phyloP scores from a whole-genome alignment of 1,140 invertebrate genomes.

The Drosophila quadrilineata region DNA sequence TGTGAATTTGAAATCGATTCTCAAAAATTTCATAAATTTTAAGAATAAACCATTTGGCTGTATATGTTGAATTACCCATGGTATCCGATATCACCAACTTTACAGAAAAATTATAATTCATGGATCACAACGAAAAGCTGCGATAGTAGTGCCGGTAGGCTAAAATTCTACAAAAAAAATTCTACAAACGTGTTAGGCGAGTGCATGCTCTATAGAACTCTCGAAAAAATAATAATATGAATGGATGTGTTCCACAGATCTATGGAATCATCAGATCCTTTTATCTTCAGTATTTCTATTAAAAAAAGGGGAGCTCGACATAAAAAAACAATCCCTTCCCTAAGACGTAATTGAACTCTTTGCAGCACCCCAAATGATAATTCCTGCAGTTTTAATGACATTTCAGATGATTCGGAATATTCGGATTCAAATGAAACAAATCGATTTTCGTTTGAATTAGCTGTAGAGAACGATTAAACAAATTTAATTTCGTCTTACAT shows the following conservation, averaged over 20 bases:
- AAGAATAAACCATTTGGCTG: not conserved
- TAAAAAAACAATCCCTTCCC: not conserved
- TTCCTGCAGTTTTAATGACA: slow-evolving; percentile 3
- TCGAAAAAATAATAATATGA: no score
- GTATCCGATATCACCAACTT: slow-evolving; percentile 24
- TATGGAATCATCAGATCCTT: slow-evolving; percentile 7
- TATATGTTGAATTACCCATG: slow-evolving; percentile 18
- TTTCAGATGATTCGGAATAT: slow-evolving; percentile 13
- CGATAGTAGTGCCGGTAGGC: slow-evolving; percentile 12
- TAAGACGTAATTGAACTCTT: not conserved
- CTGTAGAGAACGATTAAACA: slow-evolving; percentile 11
- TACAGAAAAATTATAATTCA: slow-evolving; percentile 27
- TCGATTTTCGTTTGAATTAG: slow-evolving; percentile 23
- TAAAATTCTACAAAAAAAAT: slow-evolving; percentile 18
- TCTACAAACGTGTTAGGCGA: not conserved
- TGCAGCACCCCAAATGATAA: slow-evolving; percentile 5
- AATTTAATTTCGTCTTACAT: not conserved
- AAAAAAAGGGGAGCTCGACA: slow-evolving; percentile 1
- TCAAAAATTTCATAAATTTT: slow-evolving; percentile 12
- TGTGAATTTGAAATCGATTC: slow-evolving; percentile 25
- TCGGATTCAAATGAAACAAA: slow-evolving; percentile 18
- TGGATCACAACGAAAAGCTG: slow-evolving; percentile 17
- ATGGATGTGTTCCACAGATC: no score
- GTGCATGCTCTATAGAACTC: slow-evolving; percentile 4
- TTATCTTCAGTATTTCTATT: slow-evolving; percentile 1